A percentile compares a stretch with the other conserved stretches of the same genome.
Conservation (phyloP, 2,113 vertebrate species). For the Phyllostomus discolor region DNA sequence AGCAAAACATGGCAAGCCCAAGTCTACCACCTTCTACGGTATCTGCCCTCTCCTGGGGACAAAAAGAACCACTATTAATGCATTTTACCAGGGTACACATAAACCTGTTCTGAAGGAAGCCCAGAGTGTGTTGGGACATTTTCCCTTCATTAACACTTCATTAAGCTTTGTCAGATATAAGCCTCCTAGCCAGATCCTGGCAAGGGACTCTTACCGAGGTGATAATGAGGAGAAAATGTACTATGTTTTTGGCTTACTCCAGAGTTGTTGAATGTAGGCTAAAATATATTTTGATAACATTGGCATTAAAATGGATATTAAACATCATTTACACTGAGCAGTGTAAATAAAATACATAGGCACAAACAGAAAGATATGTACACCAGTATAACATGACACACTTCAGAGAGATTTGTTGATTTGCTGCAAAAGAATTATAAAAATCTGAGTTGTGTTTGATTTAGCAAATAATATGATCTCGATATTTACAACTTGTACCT, state of each 20-base stretch:
- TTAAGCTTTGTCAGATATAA: slow-evolving; percentile 56
- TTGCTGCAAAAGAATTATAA: slow-evolving; percentile 14
- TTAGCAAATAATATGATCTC: background rate
- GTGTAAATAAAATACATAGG: slow-evolving; percentile 14
- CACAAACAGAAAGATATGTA: background rate
- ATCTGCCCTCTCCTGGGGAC: background rate
- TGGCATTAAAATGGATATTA: slow-evolving; percentile 38
- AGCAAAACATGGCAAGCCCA: background rate
- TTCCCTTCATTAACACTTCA: slow-evolving; percentile 70
- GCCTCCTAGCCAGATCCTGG: slow-evolving; percentile 57
- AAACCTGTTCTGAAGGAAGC: slow-evolving; percentile 36
- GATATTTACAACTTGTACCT: background rate
- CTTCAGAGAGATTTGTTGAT: background rate
- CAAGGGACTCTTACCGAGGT: slow-evolving; percentile 61
- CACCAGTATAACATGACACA: background rate
- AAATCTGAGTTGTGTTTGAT: background rate
- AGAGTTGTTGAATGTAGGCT: slow-evolving; percentile 50
- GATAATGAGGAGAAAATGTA: slow-evolving; percentile 70
- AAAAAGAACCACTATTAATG: background rate
- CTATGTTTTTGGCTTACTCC: slow-evolving; percentile 40
- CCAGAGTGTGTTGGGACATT: slow-evolving; percentile 9
- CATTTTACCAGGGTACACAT: background rate
- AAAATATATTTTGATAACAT: slow-evolving; percentile 61
- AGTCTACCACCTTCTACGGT: background rate
- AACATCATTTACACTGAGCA: background rate